phyloP scores from a whole-genome alignment of 2,797 vertebrate species.

The Mormyrus hasselquistii region DNA sequence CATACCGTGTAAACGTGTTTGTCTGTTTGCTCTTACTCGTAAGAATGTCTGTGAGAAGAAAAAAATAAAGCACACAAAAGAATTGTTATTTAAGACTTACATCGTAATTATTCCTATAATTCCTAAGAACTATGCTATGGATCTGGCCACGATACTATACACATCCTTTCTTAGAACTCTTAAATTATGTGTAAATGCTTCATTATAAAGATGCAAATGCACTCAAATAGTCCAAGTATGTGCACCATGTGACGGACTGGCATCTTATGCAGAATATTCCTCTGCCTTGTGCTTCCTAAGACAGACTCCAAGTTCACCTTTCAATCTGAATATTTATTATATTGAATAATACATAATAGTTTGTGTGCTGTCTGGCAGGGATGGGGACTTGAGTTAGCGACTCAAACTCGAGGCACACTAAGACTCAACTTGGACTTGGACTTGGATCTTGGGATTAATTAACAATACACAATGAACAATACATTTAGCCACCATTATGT shows the following conservation, averaged over 20 bases:
- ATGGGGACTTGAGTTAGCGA: not conserved
- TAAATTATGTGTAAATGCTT: not conserved
- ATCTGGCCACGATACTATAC: not conserved
- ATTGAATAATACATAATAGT: not conserved
- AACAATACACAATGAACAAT: not conserved
- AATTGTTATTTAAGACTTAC: not conserved
- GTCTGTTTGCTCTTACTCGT: slow-evolving; percentile 89
- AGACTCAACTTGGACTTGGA: not conserved
- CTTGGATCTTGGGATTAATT: not conserved
- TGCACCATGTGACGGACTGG: not conserved
- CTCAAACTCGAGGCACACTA: not conserved
- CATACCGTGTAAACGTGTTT: slow-evolving; percentile 91
- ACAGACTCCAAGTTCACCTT: not conserved
- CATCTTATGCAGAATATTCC: not conserved
- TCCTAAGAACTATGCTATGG: not conserved
- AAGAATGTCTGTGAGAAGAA: slow-evolving; percentile 57
- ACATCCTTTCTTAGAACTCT: not conserved
- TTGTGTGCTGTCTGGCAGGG: not conserved
- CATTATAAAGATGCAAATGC: not conserved
- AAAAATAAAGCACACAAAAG: not conserved
- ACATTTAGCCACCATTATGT: not conserved
- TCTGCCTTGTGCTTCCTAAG: not conserved
- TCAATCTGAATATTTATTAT: not conserved
- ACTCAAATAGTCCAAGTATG: not conserved
- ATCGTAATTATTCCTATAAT: not conserved